phyloP scores from a whole-genome alignment of 2,888 invertebrate species.

The Patella ulyssiponensis region DNA sequence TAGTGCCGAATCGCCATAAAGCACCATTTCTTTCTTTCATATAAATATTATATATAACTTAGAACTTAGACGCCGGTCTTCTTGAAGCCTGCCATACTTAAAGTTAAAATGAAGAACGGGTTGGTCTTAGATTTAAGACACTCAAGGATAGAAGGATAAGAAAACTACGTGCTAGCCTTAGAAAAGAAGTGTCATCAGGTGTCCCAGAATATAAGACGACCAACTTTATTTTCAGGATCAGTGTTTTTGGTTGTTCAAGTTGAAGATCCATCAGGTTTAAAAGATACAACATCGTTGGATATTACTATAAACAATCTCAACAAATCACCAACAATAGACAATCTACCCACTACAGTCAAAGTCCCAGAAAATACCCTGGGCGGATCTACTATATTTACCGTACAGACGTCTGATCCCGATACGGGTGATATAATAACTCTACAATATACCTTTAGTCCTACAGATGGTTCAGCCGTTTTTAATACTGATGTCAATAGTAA shows the following conservation, averaged over 20 bases:
- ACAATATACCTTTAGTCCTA: neutral
- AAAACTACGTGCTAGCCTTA: too few relatives aligned
- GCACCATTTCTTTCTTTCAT: too few relatives aligned
- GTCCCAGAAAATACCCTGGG: slow-evolving; percentile 15
- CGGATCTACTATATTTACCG: neutral
- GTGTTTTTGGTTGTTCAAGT: neutral
- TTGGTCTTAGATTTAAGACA: too few relatives aligned
- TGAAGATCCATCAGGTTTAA: neutral
- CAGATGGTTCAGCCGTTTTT: neutral
- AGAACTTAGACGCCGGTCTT: too few relatives aligned
- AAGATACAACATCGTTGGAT: neutral
- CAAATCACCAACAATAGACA: slow-evolving; percentile 12
- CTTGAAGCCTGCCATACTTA: too few relatives aligned
- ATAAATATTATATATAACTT: too few relatives aligned
- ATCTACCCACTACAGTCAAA: neutral
- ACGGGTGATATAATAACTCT: slow-evolving; percentile 1
- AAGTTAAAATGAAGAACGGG: too few relatives aligned
- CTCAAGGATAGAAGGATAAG: too few relatives aligned
- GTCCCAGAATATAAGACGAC: neutral
- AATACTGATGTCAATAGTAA: slow-evolving; percentile 3
- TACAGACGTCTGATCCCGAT: neutral
- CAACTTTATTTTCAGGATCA: neutral
- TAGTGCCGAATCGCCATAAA: too few relatives aligned
- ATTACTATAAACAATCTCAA: slow-evolving; percentile 7
- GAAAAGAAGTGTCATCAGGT: too few relatives aligned